These are phyloP conservation scores for Platyrinchus mystaceus DNA, from an alignment of 2,797 vertebrate species.

Conservation along the genomic window DNA sequence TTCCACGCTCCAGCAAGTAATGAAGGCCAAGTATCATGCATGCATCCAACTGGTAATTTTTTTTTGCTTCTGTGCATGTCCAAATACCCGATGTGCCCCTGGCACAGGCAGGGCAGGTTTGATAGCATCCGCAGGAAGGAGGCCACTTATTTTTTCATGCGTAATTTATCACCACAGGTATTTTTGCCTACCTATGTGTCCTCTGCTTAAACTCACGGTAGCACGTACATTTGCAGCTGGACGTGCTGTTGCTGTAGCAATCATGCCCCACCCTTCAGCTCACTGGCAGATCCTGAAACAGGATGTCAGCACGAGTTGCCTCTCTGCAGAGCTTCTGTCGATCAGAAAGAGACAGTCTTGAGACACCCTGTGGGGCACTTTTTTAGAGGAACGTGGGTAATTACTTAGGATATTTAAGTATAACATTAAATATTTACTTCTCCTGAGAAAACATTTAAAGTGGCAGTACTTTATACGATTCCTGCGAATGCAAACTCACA, in stretches of 20 bases:
- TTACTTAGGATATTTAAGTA: conserved; percentile 59
- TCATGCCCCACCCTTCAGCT: background rate
- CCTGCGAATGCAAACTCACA: conserved; percentile 28
- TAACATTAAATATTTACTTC: conserved; percentile 66
- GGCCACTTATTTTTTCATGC: conserved; percentile 41
- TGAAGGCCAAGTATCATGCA: background rate
- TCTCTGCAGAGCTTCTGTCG: conserved; percentile 32
- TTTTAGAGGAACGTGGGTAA: conserved; percentile 42
- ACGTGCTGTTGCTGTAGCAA: conserved; percentile 65
- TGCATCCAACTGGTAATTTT: background rate
- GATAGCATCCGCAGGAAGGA: conserved; percentile 64
- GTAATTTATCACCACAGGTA: conserved; percentile 57
- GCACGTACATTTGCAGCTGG: conserved; percentile 47
- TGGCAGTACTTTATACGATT: conserved; percentile 53
- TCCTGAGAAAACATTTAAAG: conserved; percentile 68
- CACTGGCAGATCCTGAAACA: conserved; percentile 58
- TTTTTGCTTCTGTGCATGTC: conserved; percentile 1
- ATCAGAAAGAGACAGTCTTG: conserved; percentile 45
- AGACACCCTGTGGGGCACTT: conserved; percentile 32
- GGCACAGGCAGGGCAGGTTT: background rate
- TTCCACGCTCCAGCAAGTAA: background rate
- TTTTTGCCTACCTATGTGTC: conserved; percentile 57
- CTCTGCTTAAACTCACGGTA: conserved; percentile 41
- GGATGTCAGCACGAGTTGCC: conserved; percentile 41
- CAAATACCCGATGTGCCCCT: background rate